These are phyloP conservation scores for Heterotilapia buettikoferi DNA, from an alignment of 2,113 vertebrate genomes.

Conservation along the genomic window DNA sequence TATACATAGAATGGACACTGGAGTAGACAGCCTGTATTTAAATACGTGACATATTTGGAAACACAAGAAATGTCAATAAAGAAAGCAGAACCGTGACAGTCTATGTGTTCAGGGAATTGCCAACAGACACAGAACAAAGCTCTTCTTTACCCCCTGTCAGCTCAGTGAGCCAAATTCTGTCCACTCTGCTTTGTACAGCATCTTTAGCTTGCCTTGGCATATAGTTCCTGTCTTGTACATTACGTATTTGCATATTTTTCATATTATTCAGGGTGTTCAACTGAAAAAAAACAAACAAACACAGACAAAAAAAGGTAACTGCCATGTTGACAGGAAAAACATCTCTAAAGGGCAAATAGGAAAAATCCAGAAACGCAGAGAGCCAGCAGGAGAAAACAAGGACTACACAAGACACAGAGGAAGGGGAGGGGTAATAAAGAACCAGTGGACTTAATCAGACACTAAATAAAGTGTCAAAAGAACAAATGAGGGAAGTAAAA, in stretches of 20 bases:
- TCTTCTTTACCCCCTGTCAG: not conserved
- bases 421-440: not conserved
- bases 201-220: not conserved
- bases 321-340: not conserved
- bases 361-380: not conserved
- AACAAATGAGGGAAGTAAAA: not conserved
- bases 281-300: accelerated
- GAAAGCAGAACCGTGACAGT: not conserved
- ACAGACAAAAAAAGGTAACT: not conserved
- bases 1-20: not conserved
- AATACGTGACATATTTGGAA: not conserved
- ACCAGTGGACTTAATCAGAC: not conserved
- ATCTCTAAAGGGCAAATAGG: not conserved
- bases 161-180: not conserved
- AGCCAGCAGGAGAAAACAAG: not conserved
- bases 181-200: not conserved
- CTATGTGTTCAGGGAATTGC: not conserved
- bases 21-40: not conserved
- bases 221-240: not conserved
- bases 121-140: not conserved
- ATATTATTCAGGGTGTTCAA: not conserved
- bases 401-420: not conserved
- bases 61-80: not conserved
- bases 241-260: not conserved
- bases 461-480: not conserved